Evolutionary conservation across 2,797 vertebrate genomes (phyloP).

Genomic region (Artibeus jamaicensis): DNA sequence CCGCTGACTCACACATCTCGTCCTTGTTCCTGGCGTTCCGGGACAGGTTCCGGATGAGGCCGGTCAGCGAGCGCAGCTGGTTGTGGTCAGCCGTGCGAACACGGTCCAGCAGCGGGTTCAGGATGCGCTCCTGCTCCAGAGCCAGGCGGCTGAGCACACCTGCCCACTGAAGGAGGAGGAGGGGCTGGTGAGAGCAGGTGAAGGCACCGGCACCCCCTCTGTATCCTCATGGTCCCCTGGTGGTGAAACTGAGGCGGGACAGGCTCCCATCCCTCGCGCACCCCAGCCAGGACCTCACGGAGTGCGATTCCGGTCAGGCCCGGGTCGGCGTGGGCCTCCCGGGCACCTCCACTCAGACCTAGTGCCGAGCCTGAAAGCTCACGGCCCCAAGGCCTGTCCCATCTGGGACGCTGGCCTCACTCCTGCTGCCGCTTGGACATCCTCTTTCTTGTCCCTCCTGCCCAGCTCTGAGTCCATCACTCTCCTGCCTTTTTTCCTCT

Average conservation of each 20-base stretch:
- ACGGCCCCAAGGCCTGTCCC: accelerated
- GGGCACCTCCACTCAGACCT: neutral
- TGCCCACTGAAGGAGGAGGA: slow-evolving; percentile 86
- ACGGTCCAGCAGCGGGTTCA: slow-evolving; percentile 88
- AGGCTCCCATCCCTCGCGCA: neutral
- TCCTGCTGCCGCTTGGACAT: neutral
- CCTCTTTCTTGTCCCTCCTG: neutral
- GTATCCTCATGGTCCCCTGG: neutral
- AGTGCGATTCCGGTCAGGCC: neutral
- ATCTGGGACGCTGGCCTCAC: accelerated
- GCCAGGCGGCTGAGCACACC: slow-evolving; percentile 90
- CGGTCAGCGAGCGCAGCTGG: slow-evolving; percentile 92
- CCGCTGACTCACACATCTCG: slow-evolving; percentile 88
- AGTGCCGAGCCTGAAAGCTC: neutral
- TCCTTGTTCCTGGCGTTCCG: slow-evolving; percentile 91
- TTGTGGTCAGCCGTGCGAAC: slow-evolving; percentile 85
- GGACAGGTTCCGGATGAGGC: slow-evolving; percentile 93
- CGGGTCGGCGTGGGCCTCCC: neutral
- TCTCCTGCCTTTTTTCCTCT: neutral
- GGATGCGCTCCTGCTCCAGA: slow-evolving; percentile 90
- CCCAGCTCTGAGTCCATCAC: neutral
- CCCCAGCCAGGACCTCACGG: neutral
- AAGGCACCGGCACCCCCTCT: neutral
- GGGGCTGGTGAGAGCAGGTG: accelerated
- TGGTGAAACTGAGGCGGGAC: neutral